Conservation (phyloP, 1,140 invertebrate genomes). For the Drosophila grimshawi region DNA sequence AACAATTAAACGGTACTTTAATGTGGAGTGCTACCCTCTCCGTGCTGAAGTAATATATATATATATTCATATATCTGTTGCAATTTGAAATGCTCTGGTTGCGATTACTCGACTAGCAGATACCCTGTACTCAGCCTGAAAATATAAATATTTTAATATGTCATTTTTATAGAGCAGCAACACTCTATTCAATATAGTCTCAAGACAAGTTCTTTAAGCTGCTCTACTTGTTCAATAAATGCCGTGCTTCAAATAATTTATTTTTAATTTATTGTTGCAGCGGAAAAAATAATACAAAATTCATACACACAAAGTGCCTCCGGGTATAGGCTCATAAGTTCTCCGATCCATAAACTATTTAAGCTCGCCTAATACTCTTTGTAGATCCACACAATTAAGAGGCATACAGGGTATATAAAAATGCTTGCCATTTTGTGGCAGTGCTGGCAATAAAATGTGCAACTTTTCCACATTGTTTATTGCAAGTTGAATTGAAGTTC, state of each 20-base stretch:
- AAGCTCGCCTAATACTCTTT: neutral
- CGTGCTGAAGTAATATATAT: too few species aligned
- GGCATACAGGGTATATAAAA: conserved; percentile 1
- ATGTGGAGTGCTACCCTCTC: neutral
- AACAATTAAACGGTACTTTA: neutral
- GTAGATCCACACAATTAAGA: neutral
- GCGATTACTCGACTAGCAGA: neutral
- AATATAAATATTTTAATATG: neutral
- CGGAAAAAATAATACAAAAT: too few species aligned
- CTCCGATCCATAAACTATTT: neutral
- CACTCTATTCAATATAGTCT: too few species aligned
- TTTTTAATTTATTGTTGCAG: too few species aligned
- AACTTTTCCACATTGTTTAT: conserved; percentile 63
- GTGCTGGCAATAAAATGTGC: conserved; percentile 43
- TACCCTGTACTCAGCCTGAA: neutral
- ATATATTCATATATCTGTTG: neutral
- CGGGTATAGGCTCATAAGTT: too few species aligned
- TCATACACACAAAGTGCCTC: too few species aligned
- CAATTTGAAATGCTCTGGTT: neutral
- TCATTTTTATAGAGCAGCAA: neutral
- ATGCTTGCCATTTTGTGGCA: conserved; percentile 44
- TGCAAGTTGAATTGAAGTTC: conserved; percentile 71
- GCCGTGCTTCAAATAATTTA: too few species aligned
- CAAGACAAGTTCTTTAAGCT: too few species aligned
- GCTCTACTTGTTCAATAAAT: too few species aligned